phyloP scores from a whole-genome alignment of 2,113 vertebrate species.

The Chamaea fasciata region DNA sequence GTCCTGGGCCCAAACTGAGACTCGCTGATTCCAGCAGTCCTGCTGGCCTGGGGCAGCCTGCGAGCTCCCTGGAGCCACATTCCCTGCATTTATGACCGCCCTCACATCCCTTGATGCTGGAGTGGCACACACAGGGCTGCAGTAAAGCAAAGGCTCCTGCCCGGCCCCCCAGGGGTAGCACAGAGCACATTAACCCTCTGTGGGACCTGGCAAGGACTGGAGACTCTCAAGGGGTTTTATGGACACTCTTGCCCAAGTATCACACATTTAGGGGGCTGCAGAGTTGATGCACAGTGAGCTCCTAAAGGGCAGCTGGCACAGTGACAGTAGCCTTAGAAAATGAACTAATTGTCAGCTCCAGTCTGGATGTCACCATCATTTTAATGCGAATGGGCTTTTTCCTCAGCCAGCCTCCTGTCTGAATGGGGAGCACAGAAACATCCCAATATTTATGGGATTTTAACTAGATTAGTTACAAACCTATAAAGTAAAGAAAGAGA shows the following conservation, averaged over 20 bases:
- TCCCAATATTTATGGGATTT: slow-evolving; percentile 61
- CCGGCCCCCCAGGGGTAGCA: background rate
- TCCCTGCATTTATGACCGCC: background rate
- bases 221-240: background rate
- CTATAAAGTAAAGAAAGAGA: slow-evolving; percentile 67
- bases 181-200: background rate
- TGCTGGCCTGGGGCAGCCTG: background rate
- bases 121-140: background rate
- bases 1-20: background rate
- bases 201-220: background rate
- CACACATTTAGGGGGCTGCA: background rate
- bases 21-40: background rate
- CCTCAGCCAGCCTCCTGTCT: slow-evolving; percentile 19
- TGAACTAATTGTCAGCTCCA: slow-evolving; percentile 45
- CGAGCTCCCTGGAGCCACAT: background rate
- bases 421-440: slow-evolving; percentile 58
- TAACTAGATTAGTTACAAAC: slow-evolving; percentile 64
- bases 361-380: slow-evolving; percentile 54
- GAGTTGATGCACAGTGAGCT: background rate
- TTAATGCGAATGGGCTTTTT: slow-evolving; percentile 56
- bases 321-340: slow-evolving; percentile 33
- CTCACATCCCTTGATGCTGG: background rate
- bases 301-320: slow-evolving; percentile 37
- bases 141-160: background rate
- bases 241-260: background rate